phyloP scores from a whole-genome alignment of 2,888 invertebrate species.

The Ceramica pisi region DNA sequence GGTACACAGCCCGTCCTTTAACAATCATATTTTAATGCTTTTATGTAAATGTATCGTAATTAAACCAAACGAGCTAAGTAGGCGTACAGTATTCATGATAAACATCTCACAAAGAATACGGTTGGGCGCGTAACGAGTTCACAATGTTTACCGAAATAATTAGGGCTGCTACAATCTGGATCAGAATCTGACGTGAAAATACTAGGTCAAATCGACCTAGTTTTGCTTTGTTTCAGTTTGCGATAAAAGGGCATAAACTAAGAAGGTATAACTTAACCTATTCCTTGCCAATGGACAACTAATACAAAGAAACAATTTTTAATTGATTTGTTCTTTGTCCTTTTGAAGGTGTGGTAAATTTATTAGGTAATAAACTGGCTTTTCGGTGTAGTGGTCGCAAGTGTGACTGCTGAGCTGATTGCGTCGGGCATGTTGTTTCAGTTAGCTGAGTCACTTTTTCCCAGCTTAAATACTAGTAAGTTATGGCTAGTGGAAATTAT shows the following conservation, averaged over 20 bases:
- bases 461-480: too few species aligned
- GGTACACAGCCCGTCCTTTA: neutral
- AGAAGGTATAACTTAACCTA: neutral
- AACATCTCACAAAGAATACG: slow-evolving; percentile 42
- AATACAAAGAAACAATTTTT: too few species aligned
- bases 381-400: too few species aligned
- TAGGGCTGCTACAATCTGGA: slow-evolving; percentile 31
- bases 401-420: too few species aligned
- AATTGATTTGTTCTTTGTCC: too few species aligned
- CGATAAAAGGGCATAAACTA: too few species aligned
- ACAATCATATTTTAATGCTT: slow-evolving; percentile 6
- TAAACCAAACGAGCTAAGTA: slow-evolving; percentile 38
- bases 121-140: slow-evolving; percentile 34
- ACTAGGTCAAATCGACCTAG: slow-evolving; percentile 8
- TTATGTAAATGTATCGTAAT: slow-evolving; percentile 31
- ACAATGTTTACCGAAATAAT: slow-evolving; percentile 41
- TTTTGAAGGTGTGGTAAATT: too few species aligned
- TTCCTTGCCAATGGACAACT: neutral
- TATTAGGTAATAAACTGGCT: too few species aligned
- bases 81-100: slow-evolving; percentile 34
- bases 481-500: too few species aligned
- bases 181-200: slow-evolving; percentile 26
- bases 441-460: too few species aligned
- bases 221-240: slow-evolving; percentile 5
- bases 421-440: too few species aligned